Base-by-base conservation (phyloP, 2,113 vertebrate genomes). In the Perccottus glenii region DNA sequence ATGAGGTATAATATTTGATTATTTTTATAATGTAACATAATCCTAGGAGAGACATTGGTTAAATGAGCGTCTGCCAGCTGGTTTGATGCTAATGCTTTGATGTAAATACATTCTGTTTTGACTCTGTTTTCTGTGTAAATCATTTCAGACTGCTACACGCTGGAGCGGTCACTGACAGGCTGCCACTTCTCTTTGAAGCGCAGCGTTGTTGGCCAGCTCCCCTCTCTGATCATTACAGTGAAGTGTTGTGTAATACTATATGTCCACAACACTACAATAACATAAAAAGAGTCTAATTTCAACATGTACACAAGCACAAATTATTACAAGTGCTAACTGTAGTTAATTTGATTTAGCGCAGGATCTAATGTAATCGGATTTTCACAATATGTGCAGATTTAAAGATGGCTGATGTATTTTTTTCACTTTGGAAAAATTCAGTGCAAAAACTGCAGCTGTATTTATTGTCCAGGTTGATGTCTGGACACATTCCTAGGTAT, bases 1-100 rank as follows among this genome's bases (percentile, higher is more conserved):
- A 87, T 75, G 81, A 78, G 19, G 40, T 58, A 4, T 11, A 44
- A 49, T 72, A 42, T 71, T 73, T 77, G 51, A 68, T 78, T 66
- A 73, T 75, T 70, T 27, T 80, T 15, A 64, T 73, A 59, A 70
- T 68, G 64, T 60, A 60, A 45, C 53, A 50, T 60, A 68, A 60
- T 78, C 53, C 67, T 50, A 43, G 60, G 64, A 65, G 56, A 61
- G 55, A 72, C 49, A 48, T 9, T 0, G 42, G 63, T 33, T n/a
- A 52, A 49, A n/a, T 16, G 45, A 75, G 45, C 15, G 15, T 5
- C 9, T 45, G 53, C 19, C 67, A 65, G 40, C 15, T 51, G 43
- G 63, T 77, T 44, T 50, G 60, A 58, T 42, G 32, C 59, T 45
- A 9, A 2, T 12, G 40, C 11, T 61, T 45, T n/a, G 52, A 50